Evolutionary conservation across 2,888 invertebrate genomes (phyloP), one percentile per base, ranked within the genome.

Genomic region (Torymus texanus): DNA sequence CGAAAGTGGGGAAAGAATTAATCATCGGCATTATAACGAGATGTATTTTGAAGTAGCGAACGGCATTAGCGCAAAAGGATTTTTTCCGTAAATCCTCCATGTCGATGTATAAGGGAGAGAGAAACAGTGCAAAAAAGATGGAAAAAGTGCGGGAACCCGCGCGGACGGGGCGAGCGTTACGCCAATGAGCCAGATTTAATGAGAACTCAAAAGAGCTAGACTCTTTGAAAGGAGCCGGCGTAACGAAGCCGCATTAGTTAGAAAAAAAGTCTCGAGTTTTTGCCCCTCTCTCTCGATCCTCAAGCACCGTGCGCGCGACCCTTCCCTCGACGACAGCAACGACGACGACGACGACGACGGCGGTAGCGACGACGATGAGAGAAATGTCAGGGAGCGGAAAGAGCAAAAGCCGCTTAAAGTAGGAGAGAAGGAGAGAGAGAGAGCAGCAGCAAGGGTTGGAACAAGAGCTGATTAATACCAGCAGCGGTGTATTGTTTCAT

Each of bases 391-490:
- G 8, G 8, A 41, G 41, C 8, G 24, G 70, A 61, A 51, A 51
- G 74, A 79, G 81, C 79, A 82, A 83, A 84, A 84, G 83, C 83
- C 82, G 83, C 83, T 84, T 84, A 84, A 83, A 82, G 81, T 82
- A 83, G 82, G 80, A 82, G 83, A 84, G 21, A 21, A 21, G 21
- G 21, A 21, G 21, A 2, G 21, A 21, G 21, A 21, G 21, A 2
- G 21, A 21, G 21, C 21, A 21, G 70, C 79, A 80, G 83, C 84
- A 85, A 84, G 84, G 41, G 41, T 0, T 41, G 41, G 41, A 41
- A 8, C 5, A 86, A 85, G 84, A 83, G 80, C 85, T 87, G 86
- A 87, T 87, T 87, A 87, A 87, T 85, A 85, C 83, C 77, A 81
- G 80, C n/a, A 29, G 82, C 16, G 51, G 83, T 85, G 59, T 85